Evolutionary conservation across 2,797 vertebrate genomes (phyloP).

Genomic region (Peromyscus attwateri): DNA sequence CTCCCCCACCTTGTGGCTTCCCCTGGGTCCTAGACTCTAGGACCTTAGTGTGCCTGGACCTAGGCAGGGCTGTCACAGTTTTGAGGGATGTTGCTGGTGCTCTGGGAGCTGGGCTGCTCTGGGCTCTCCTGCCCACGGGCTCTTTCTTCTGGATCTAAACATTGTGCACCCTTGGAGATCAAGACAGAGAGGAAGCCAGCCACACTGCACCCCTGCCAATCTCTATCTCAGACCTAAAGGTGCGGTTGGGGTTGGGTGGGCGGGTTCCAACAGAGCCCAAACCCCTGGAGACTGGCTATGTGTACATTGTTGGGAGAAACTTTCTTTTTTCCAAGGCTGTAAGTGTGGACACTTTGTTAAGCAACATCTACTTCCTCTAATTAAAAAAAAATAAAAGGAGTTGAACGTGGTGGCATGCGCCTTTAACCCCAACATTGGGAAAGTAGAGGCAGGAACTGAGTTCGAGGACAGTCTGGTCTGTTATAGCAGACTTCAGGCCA

Average conservation of each 20-base stretch:
- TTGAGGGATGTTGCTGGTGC: neutral
- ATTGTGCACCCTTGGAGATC: neutral
- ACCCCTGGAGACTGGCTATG: neutral
- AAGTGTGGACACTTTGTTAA: neutral
- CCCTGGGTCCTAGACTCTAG: neutral
- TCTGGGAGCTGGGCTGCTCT: neutral
- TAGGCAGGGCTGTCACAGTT: neutral
- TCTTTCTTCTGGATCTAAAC: neutral
- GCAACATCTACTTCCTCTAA: conserved; percentile 19
- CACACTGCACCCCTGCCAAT: neutral
- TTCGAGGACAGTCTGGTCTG: neutral
- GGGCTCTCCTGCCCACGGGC: neutral
- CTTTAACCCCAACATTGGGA: neutral
- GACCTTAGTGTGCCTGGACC: neutral
- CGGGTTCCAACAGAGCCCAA: neutral
- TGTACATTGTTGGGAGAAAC: neutral
- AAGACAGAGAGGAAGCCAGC: neutral
- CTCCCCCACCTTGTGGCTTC: neutral
- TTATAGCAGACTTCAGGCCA: neutral
- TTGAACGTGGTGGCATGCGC: too few species aligned
- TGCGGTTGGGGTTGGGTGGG: neutral
- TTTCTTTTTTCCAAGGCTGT: neutral
- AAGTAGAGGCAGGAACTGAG: too few species aligned
- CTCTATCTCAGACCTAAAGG: neutral
- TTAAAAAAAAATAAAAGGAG: neutral